Evolutionary conservation across 2,888 invertebrate genomes (phyloP), one percentile per base, ranked within the genome.

Genomic region (Volucella inflata): DNA sequence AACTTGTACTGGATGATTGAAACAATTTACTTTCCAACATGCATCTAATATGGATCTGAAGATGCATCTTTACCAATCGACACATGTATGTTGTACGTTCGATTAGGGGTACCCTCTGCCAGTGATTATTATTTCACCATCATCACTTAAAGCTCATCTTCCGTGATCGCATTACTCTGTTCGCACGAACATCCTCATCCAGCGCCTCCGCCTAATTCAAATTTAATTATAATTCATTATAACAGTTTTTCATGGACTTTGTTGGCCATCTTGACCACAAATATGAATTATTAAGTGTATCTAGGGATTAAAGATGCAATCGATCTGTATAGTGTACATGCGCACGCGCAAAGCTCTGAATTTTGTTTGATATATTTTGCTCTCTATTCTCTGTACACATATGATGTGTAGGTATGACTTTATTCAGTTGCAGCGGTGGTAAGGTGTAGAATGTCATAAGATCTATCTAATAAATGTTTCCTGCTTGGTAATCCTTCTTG

Each of bases 151-250:
- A 11, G 60, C 74, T 65, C 50, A 51, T 64, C 40, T 59, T 50
- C 36, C 55, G 30, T n/a, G 36, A 36, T 75, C 55, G 72, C 71
- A 72, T 65, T 80, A 51, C 59, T 44, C 76, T 30, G 78, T 82
- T 75, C 87, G 78, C 87, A 83, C 87, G 78, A 75, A 51, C 71
- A 70, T 16, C 44, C 68, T 46, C 71, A 70, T 16, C 44, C 68
- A 44, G 65, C 11, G 46, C 65, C 53, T 17, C 62, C 64, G 77
- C 78, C 87, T 83, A 82, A 85, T 80, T 87, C 80, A 71, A 71
- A 68, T 72, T 87, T 87, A 87, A 81, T 84, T 87, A 87, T 81
- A 88, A 88, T 80, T 79, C 81, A 87, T 88, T 83, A 87, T 72
- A 88, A 88, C 74, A 71, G 80, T 74, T 80, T 79, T 82, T 75